Evolutionary conservation across 2,113 vertebrate species (phyloP), one percentile per base, ranked within the genome.

Genomic region (Clarias gariepinus): DNA sequence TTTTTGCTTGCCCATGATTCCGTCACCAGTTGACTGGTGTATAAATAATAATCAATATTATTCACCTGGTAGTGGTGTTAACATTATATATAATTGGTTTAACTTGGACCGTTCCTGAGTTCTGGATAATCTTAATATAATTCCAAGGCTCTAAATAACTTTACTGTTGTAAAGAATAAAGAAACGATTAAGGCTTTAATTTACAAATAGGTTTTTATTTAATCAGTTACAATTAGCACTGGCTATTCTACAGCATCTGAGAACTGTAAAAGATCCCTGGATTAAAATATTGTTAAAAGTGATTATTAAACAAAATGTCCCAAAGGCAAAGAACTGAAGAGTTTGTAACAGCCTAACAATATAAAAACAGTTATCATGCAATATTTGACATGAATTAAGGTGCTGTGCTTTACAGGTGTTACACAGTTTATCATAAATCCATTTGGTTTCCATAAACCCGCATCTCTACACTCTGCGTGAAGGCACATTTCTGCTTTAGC

Each of bases 101-200:
- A 47, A 47, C 30, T 58, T 76, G 61, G 36, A 79, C 55, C 11
- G n/a, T 64, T 63, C 1, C 64, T 41, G 5, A n/a, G 19, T 23
- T 52, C 33, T 18, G 23, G 63, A 66, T 58, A 9, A 78, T 4
- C 69, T 41, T 5, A 71, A 30, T 9, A 82, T 30, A 77, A 36
- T 12, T 19, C n/a, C 7, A 16, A 2, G 25, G 1, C 3, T 63
- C 25, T 30, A 23, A 57, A 76, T 30, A 66, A 64, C 21, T 55
- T 88, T 55, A 86, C 55, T 83, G 57, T 58, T 63, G 30, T 47
- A 61, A 21, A 41, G 36, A 88, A 83, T 63, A 47, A 82, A 79
- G 47, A 55, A 47, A 73, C 66, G 25, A 88, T 33, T 12, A 60
- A 63, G 55, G 68, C 41, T 78, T 60, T 13, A 69, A 33, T 6